Evolutionary conservation across 2,113 vertebrate species (phyloP), one percentile per base, ranked within the genome.

Genomic region (Polyodon spathula): DNA sequence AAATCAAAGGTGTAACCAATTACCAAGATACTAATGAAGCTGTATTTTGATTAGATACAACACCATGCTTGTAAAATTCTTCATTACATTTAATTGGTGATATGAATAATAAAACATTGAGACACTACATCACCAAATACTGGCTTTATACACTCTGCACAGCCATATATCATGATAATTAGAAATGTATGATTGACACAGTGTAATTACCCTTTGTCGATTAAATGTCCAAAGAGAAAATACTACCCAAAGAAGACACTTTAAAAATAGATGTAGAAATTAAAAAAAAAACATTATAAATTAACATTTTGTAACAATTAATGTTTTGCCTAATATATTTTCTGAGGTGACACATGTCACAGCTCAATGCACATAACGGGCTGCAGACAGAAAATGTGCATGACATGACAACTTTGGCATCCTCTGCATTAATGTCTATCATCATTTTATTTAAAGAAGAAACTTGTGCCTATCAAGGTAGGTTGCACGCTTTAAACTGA

Each of bases 401-500:
- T 88, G 86, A 86, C 86, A 84, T 76, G 78, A 84, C 84, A 86
- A 88, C 80, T 81, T 84, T 78, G 62, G 81, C 80, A 72, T 84
- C 78, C 81, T 63, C 78, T 82, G 86, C 82, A 82, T 85, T 82
- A 79, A 79, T 84, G 88, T 88, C 89, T 81, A 76, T 84, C 80
- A 89, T 77, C 56, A 79, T 89, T 81, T 84, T 77, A 82, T 78
- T 82, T 82, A 63, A 74, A 83, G 70, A 76, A 78, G 73, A 77
- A 82, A 79, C 67, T 66, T 73, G 83, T 77, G 67, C 76, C 90
- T 80, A 89, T 89, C 84, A 89, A 84, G 79, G 84, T 88, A 87
- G 76, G 76, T 78, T 82, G 87, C 86, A 87, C 86, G 84, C 84
- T 96, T 83, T 90, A 91, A 94, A 91, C 87, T 82, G 77, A 92